These are phyloP conservation scores for Malurus alboscapulatus DNA, from an alignment of 2,113 vertebrate genomes.

Conservation along the genomic window DNA sequence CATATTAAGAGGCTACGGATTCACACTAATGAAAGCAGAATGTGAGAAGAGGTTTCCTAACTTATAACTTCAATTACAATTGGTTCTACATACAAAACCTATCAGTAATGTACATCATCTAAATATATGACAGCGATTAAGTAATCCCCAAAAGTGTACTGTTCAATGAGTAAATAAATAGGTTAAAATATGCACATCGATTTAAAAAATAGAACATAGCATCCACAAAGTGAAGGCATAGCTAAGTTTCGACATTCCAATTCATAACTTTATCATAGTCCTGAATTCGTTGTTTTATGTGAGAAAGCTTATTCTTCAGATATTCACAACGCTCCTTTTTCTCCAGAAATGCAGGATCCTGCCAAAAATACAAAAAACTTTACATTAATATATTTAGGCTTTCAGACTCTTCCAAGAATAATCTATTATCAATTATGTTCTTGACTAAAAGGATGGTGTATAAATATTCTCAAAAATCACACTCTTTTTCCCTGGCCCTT, in stretches of 20 bases:
- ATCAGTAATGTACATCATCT: not conserved
- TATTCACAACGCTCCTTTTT: slow-evolving; percentile 95
- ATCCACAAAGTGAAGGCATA: not conserved
- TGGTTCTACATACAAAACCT: not conserved
- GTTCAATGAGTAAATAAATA: slow-evolving; percentile 68
- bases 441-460: not conserved
- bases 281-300: slow-evolving; percentile 94
- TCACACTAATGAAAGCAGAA: not conserved
- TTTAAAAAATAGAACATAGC: slow-evolving; percentile 2
- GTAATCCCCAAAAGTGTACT: slow-evolving; percentile 1
- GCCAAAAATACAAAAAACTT: slow-evolving; percentile 6
- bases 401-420: not conserved
- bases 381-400: not conserved
- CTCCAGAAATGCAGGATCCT: slow-evolving; percentile 92
- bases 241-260: slow-evolving; percentile 82
- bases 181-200: not conserved
- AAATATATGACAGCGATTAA: not conserved
- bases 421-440: not conserved
- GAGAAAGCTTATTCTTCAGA: slow-evolving; percentile 93
- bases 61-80: not conserved
- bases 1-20: not conserved
- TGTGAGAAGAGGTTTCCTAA: not conserved
- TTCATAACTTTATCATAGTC: slow-evolving; percentile 93
- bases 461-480: not conserved
- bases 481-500: not conserved